Evolutionary conservation across 2,113 vertebrate genomes (phyloP), one percentile per base, ranked within the genome.

Genomic region (Corynorhinus townsendii): DNA sequence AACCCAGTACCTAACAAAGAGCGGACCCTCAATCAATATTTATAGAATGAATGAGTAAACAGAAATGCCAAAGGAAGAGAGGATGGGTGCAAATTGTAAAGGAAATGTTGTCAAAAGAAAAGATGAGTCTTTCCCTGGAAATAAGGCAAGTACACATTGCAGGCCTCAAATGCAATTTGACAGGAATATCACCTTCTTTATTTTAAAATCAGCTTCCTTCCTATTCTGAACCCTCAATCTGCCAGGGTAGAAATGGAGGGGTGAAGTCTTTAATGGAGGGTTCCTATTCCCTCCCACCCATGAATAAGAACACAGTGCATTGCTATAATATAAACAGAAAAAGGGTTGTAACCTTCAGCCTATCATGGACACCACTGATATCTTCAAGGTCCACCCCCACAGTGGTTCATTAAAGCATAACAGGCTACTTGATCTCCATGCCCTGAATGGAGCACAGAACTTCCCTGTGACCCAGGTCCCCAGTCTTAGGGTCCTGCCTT

Each of bases 101-200:
- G 49, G 86, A 94, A 80, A 86, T 24, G 62, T 22, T 68, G 28
- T 33, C 47, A 24, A 22, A 66, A 33, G 56, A 86, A 91, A 93
- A 84, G 40, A 28, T 49, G 30, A 64, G 17, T 71, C 33, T 62
- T 22, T 35, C 33, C 33, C 62, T 40, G 8, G 52, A 75, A 72
- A 64, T 45, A 76, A 66, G n/a, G n/a, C 43, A 94, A 52, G 17
- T 59, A n/a, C 45, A 47, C 77, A 89, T 3, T 35, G 20, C 54
- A n/a, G n/a, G 33, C n/a, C 8, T 85, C 38, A 40, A 38, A 76
- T 24, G 86, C 54, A 68, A 77, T 35, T 30, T 45, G 19, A 79
- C 40, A 88, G 24, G n/a, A 85, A 22, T 90, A 52, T 24, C 54
- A 40, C 20, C 49, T 69, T 77, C 33, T 52, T 85, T 49, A 56